Conservation (phyloP, 2,888 invertebrate genomes). For the Troilus luridus region DNA sequence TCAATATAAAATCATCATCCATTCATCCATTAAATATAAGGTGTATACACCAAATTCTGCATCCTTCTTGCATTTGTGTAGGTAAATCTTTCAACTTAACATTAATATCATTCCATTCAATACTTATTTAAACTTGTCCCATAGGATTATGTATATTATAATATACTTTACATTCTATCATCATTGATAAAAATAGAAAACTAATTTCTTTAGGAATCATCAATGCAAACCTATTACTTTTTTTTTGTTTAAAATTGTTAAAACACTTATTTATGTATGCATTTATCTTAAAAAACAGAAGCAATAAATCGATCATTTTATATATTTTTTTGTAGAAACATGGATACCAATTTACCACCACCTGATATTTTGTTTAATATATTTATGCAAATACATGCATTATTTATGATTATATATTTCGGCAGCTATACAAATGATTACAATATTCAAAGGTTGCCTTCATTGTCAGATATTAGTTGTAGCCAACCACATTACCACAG, state of each 20-base stretch:
- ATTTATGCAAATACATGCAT: slow-evolving; percentile 3
- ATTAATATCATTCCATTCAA: neutral
- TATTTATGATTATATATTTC: slow-evolving; percentile 56
- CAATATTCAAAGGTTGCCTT: slow-evolving; percentile 44
- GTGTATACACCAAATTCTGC: neutral
- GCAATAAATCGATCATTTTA: slow-evolving; percentile 49
- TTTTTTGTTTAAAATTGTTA: slow-evolving; percentile 11
- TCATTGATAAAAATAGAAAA: neutral
- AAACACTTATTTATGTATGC: slow-evolving; percentile 37
- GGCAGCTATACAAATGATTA: slow-evolving; percentile 53
- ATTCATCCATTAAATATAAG: neutral
- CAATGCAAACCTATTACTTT: slow-evolving; percentile 10
- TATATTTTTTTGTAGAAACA: slow-evolving; percentile 52
- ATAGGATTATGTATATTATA: neutral
- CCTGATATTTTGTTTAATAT: slow-evolving; percentile 34
- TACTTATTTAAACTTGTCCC: neutral
- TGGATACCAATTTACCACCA: slow-evolving; percentile 29
- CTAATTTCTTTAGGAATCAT: slow-evolving; percentile 17
- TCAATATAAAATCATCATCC: neutral
- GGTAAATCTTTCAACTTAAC: neutral
- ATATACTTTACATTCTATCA: no score
- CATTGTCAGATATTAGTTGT: slow-evolving; percentile 45
- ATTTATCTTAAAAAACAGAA: slow-evolving; percentile 32
- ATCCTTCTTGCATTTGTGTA: neutral
- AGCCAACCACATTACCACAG: slow-evolving; percentile 52